Base-by-base conservation (phyloP, 1,140 invertebrate genomes). In the Asbolus verrucosus region DNA sequence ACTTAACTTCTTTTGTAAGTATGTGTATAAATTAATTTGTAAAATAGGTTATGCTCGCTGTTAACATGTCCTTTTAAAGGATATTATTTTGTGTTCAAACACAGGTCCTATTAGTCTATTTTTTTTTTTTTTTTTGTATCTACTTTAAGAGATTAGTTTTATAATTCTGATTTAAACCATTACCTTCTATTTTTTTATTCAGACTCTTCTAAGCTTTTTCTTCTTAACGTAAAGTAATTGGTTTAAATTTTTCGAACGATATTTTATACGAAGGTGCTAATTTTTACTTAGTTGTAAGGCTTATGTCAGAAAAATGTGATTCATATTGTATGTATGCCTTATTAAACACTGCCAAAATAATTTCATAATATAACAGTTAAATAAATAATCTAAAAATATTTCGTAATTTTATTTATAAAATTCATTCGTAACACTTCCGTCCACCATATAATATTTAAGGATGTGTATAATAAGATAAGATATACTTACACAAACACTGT, bases 1-100 rank as follows among this genome's bases (percentile, higher is more conserved):
- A 36, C 33, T 54, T 54, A 27, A 69, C 38, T 68, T 27, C 24
- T 27, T 24, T 46, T 69, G 67, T 69, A 69, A 69, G 63, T 69
- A 69, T 69, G 61, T 69, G 67, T 65, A 67, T 67, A 69, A 38
- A 54, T 27, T 21, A 67, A 59, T 67, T 4, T 67, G 65, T 66
- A 66, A 36, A 21, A 66, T 66, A 66, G 16, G 13, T 43, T 61
- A 19, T 59, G 21, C 13, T 38, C 21, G 62, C 19, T 43, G 62
- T 65, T 65, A 24, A 41, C 39, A 41, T 3, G 21, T 65, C 21
- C 39, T 39, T 46, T n/a, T 24, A 33, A 65, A 38, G 63, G 46
- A 54, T 6, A 16, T n/a, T 27, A 50, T 8, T 18, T 18, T 24
- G 46, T 54, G 46, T 54, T 54, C 46, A 27, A 54, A 24, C 46